Evolutionary conservation across 2,113 vertebrate genomes (phyloP).

Genomic region (Arvicanthis niloticus): DNA sequence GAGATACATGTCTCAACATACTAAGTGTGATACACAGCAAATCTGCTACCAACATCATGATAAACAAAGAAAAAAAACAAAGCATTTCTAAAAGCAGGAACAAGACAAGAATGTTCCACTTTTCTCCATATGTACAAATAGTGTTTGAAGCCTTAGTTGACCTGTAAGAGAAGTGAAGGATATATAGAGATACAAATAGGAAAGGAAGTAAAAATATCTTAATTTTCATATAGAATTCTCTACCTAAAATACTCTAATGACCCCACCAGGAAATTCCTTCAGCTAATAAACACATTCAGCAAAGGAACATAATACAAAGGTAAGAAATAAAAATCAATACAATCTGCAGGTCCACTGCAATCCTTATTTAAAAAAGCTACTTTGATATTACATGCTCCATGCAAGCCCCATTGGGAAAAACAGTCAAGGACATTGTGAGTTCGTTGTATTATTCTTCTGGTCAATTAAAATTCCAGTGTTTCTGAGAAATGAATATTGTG

Average conservation of each 20-base stretch:
- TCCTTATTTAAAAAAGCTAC: neutral
- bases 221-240: neutral
- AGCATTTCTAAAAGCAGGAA: neutral
- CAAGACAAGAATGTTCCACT: neutral
- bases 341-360: neutral
- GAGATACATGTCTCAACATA: neutral
- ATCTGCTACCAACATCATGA: neutral
- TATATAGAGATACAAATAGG: neutral
- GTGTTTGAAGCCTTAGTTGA: neutral
- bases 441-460: neutral
- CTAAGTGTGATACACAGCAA: neutral
- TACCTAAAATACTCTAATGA: neutral
- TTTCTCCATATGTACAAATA: neutral
- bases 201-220: neutral
- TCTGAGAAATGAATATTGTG: neutral
- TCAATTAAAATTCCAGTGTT: neutral
- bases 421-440: neutral
- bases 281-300: neutral
- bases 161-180: neutral
- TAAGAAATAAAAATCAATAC: neutral
- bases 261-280: neutral
- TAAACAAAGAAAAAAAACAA: neutral
- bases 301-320: neutral
- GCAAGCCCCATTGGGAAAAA: neutral
- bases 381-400: neutral